phyloP scores from a whole-genome alignment of 1,140 invertebrate species.

The Drosophila ercepeae region DNA sequence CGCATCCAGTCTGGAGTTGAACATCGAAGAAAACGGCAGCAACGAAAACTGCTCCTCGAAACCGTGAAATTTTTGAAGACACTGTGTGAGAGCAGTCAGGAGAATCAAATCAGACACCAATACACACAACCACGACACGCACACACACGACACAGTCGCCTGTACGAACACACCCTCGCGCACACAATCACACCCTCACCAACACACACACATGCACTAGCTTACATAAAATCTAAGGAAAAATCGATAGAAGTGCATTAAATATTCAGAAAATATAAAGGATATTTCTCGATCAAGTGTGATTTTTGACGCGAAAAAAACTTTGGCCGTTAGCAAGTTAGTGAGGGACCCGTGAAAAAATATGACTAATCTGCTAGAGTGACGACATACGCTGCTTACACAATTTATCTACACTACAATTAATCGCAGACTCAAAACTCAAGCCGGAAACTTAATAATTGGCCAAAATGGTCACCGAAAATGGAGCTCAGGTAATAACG shows the following conservation, averaged over 20 bases:
- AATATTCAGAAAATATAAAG: conserved; percentile 60
- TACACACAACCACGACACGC: conserved; percentile 42
- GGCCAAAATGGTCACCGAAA: conserved; percentile 82
- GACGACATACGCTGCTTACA: conserved; percentile 81
- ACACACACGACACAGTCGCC: conserved; percentile 44
- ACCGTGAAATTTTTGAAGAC: conserved; percentile 55
- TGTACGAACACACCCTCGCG: conserved; percentile 47
- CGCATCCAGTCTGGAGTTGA: conserved; percentile 82
- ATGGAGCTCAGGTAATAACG: conserved; percentile 81
- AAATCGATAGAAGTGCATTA: conserved; percentile 78
- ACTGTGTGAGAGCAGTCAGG: conserved; percentile 70
- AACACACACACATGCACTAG: conserved; percentile 49
- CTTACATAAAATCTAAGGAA: conserved; percentile 79
- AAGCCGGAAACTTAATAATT: conserved; percentile 32
- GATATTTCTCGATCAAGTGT: conserved; percentile 38
- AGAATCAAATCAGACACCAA: conserved; percentile 71
- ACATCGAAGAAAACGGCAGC: conserved; percentile 83
- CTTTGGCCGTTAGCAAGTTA: conserved; percentile 44
- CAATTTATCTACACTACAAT: conserved; percentile 77
- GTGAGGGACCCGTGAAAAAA: conserved; percentile 39
- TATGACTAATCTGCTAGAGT: conserved; percentile 80
- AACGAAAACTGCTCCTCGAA: conserved; percentile 67
- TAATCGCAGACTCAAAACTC: conserved; percentile 27
- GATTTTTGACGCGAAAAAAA: conserved; percentile 15
- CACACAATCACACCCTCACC: conserved; percentile 27